Conservation (phyloP, 1,140 invertebrate species). For the Hypsibius dujardini region DNA sequence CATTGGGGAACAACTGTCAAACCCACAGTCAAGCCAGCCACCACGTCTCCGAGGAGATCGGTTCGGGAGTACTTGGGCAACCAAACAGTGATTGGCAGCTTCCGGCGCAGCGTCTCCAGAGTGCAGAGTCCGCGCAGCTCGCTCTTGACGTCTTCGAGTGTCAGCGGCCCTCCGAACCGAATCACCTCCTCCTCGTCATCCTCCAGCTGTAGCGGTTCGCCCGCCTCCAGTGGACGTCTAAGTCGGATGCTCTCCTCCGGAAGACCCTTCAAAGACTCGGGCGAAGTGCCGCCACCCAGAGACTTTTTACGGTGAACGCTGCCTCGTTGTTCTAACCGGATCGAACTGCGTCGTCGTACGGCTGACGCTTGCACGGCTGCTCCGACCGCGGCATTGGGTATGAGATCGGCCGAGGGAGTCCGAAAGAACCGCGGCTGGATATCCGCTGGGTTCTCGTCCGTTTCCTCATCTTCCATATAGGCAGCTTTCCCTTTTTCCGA, state of each 20-base stretch:
- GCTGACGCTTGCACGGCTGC: too few relatives aligned
- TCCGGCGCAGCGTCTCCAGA: conserved; percentile 20
- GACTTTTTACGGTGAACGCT: neutral
- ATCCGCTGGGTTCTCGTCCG: neutral
- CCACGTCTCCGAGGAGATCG: conserved; percentile 46
- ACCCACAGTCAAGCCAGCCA: conserved; percentile 60
- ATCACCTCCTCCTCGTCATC: neutral
- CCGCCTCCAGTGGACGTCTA: too few relatives aligned
- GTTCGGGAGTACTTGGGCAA: conserved; percentile 44
- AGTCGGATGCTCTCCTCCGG: neutral
- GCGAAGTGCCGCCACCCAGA: neutral
- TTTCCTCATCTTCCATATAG: neutral
- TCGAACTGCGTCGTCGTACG: conserved; percentile 8
- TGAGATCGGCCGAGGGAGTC: conserved; percentile 4
- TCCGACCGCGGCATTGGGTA: neutral
- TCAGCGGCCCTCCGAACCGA: neutral
- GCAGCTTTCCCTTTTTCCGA: conserved; percentile 7
- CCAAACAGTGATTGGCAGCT: conserved; percentile 47
- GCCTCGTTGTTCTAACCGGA: neutral
- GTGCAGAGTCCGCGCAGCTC: conserved; percentile 7
- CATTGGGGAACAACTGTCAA: conserved; percentile 55
- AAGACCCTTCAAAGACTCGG: neutral
- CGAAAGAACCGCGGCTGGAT: conserved; percentile 11
- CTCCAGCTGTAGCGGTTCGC: conserved; percentile 7
- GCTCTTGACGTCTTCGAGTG: neutral